Evolutionary conservation across 1,140 invertebrate genomes (phyloP).

Genomic region (Diprion similis): DNA sequence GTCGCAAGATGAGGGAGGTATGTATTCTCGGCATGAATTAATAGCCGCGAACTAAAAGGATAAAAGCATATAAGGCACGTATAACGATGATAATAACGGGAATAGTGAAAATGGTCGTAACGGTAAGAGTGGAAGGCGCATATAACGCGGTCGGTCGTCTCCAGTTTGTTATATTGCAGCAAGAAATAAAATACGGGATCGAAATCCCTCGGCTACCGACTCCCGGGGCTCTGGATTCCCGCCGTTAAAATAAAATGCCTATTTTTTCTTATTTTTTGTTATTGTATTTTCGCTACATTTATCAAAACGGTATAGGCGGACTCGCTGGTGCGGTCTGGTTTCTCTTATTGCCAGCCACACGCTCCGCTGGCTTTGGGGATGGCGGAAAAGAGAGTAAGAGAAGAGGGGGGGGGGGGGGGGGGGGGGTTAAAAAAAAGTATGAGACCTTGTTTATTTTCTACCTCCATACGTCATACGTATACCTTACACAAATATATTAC

Average conservation of each 20-base stretch:
- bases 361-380: background rate
- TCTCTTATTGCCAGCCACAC: slow-evolving; percentile 6
- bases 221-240: background rate
- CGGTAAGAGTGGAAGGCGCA: background rate
- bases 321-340: background rate
- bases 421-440: background rate
- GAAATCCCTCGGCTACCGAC: background rate
- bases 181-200: slow-evolving; percentile 5
- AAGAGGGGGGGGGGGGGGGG: background rate
- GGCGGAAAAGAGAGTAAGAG: background rate
- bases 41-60: background rate
- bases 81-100: background rate
- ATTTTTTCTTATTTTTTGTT: slow-evolving; percentile 12
- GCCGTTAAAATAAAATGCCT: slow-evolving; percentile 7
- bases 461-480: background rate
- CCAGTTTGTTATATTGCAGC: background rate
- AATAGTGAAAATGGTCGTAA: background rate
- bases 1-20: background rate
- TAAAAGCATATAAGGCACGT: background rate
- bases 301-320: background rate
- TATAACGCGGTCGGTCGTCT: background rate
- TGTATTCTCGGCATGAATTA: background rate
- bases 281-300: slow-evolving; percentile 14
- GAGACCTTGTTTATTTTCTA: background rate
- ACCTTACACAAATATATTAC: too few relatives aligned